A percentile compares a stretch with the other conserved stretches of the same genome.
Conservation (phyloP, 1,140 invertebrate species). For the Panagrolaimus sp. region DNA sequence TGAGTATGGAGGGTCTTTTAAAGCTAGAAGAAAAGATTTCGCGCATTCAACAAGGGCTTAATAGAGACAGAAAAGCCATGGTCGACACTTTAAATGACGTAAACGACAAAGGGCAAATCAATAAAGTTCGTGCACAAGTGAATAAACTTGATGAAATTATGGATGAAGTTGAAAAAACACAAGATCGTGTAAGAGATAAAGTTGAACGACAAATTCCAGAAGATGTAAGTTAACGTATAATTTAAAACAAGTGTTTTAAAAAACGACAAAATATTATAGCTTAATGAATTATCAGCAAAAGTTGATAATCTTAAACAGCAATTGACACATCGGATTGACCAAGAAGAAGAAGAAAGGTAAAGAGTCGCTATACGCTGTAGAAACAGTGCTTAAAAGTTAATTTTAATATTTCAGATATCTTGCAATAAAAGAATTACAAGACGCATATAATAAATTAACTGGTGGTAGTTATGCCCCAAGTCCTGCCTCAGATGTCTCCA, state of each 20-base stretch:
- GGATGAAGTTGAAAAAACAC: conserved; percentile 50
- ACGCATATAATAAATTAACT: conserved; percentile 41
- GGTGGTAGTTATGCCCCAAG: conserved; percentile 16
- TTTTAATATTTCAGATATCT: conserved; percentile 38
- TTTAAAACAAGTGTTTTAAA: conserved; percentile 14
- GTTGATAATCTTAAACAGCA: conserved; percentile 51
- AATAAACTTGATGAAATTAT: conserved; percentile 47
- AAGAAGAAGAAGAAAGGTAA: conserved; percentile 52
- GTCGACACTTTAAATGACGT: conserved; percentile 31
- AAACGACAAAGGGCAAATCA: conserved; percentile 36
- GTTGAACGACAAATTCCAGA: conserved; percentile 54
- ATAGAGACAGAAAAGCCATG: conserved; percentile 50
- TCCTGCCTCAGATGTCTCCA: neutral
- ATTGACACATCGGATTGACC: conserved; percentile 48
- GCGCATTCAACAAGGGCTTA: conserved; percentile 48
- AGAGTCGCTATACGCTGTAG: neutral
- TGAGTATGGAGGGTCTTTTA: conserved; percentile 53
- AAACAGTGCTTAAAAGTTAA: neutral
- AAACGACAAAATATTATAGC: conserved; percentile 26
- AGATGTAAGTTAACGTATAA: conserved; percentile 34
- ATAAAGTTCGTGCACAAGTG: conserved; percentile 36
- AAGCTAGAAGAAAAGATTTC: conserved; percentile 53
- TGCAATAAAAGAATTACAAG: conserved; percentile 53
- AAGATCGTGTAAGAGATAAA: conserved; percentile 49
- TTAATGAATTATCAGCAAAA: conserved; percentile 52